phyloP scores from a whole-genome alignment of 1,140 invertebrate species.

The Eriosoma lanigerum region DNA sequence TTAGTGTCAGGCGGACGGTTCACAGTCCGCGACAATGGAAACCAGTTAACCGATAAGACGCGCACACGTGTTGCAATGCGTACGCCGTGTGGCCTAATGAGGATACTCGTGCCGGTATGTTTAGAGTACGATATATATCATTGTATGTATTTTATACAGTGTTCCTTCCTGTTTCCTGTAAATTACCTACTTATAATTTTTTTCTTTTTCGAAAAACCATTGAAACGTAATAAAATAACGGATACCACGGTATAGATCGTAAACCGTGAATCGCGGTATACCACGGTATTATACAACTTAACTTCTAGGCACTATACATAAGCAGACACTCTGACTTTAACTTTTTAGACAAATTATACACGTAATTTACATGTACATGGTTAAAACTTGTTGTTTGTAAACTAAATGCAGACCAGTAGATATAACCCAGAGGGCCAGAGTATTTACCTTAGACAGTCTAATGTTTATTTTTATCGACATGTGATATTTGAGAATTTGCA shows the following conservation, averaged over 20 bases:
- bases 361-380: too few relatives aligned
- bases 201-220: background rate
- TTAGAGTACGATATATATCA: background rate
- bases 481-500: too few relatives aligned
- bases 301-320: too few relatives aligned
- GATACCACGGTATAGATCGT: background rate
- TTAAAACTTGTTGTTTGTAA: too few relatives aligned
- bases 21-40: constrained; percentile 38
- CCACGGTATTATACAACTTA: too few relatives aligned
- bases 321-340: too few relatives aligned
- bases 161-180: background rate
- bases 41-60: constrained; percentile 45
- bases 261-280: too few relatives aligned
- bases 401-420: too few relatives aligned
- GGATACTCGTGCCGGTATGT: background rate
- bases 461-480: too few relatives aligned
- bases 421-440: too few relatives aligned
- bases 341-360: too few relatives aligned
- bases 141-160: background rate
- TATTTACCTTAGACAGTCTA: too few relatives aligned
- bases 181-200: background rate
- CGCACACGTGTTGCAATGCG: constrained; percentile 35
- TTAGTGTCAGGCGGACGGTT: constrained; percentile 1
- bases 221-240: background rate
- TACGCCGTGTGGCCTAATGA: constrained; percentile 39